A percentile compares a stretch with the other conserved stretches of the same genome.
Evolutionary conservation across 2,888 invertebrate genomes (phyloP).

Genomic region (Yponomeuta malinellus): DNA sequence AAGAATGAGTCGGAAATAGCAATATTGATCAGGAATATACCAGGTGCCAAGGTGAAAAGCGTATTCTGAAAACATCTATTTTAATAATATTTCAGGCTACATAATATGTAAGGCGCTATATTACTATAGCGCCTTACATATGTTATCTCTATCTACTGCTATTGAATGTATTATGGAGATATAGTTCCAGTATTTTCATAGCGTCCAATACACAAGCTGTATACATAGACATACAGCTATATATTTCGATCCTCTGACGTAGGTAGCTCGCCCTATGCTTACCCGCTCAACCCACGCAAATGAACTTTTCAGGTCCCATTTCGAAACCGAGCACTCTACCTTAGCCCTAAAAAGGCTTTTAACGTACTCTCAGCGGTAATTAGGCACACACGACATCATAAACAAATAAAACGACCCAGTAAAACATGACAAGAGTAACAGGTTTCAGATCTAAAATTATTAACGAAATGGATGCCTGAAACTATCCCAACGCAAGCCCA

Average conservation of each 20-base stretch:
- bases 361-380: neutral
- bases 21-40: neutral
- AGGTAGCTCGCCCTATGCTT: slow-evolving; percentile 51
- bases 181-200: neutral
- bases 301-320: slow-evolving; percentile 6
- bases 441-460: slow-evolving; percentile 39
- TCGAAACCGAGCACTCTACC: slow-evolving; percentile 6
- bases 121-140: neutral
- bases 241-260: slow-evolving; percentile 45
- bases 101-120: neutral
- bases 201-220: slow-evolving; percentile 5
- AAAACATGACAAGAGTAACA: slow-evolving; percentile 44
- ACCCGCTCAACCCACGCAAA: slow-evolving; percentile 43
- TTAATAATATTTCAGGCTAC: neutral
- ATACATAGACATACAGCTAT: slow-evolving; percentile 8
- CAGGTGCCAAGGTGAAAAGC: neutral
- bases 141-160: neutral
- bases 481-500: neutral
- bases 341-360: neutral
- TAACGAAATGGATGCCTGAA: slow-evolving; percentile 34
- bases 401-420: neutral
- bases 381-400: neutral
- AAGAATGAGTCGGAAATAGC: neutral
- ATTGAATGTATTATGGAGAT: neutral
- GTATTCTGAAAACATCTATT: neutral